A percentile compares a stretch with the other conserved stretches of the same genome.
Evolutionary conservation across 2,113 vertebrate species (phyloP).

Genomic region (Peromyscus leucopus): DNA sequence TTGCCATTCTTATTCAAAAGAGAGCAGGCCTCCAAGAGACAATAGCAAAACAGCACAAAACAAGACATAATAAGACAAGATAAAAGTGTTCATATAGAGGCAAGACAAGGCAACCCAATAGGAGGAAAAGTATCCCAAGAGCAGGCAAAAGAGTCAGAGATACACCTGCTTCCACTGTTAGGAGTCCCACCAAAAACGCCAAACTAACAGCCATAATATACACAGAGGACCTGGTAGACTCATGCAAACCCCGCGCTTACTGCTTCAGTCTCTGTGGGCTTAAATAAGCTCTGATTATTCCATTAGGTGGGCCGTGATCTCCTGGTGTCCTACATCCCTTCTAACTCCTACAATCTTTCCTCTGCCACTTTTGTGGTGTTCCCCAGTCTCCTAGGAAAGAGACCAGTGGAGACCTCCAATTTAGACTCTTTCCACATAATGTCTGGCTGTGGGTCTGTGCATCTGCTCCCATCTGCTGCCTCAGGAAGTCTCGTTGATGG

Average conservation of each 20-base stretch:
- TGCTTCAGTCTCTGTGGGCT: neutral
- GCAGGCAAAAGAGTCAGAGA: neutral
- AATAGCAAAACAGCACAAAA: neutral
- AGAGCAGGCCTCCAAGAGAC: neutral
- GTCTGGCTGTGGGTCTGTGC: neutral
- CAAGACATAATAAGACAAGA: neutral
- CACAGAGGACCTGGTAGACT: neutral
- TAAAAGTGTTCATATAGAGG: neutral
- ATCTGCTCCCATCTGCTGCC: too few relatives aligned
- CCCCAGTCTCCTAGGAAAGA: neutral
- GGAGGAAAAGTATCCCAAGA: neutral
- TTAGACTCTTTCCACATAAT: neutral
- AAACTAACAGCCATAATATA: neutral
- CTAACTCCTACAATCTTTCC: neutral
- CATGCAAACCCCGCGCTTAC: neutral
- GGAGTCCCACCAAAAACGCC: neutral
- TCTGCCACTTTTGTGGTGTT: neutral
- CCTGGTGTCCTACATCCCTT: neutral
- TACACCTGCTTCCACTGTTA: neutral
- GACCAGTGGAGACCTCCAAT: neutral
- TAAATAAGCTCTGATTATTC: neutral
- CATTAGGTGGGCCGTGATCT: neutral
- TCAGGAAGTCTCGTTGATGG: neutral
- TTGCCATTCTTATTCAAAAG: neutral
- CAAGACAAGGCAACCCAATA: neutral